Percentiles rank a stretch among this genome's conserved stretches.
These are phyloP conservation scores for Cyprinodon variegatus DNA, from an alignment of 2,113 vertebrate species.

Conservation along the genomic window DNA sequence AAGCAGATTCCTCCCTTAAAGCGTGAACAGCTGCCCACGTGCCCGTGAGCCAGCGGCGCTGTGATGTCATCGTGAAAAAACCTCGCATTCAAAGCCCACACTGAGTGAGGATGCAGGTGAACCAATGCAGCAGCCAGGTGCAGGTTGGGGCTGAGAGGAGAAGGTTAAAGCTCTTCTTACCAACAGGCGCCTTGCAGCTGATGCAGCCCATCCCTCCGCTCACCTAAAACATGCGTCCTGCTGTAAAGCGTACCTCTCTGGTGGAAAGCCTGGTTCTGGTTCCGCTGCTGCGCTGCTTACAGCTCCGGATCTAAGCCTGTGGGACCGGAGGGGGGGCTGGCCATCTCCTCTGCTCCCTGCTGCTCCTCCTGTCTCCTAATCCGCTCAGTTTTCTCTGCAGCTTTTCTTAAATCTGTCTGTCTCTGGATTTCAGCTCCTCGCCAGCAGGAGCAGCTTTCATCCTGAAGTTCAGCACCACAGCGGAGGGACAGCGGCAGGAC, in stretches of 20 bases:
- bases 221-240: no score
- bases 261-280: constrained; percentile 57
- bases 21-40: not conserved
- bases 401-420: not conserved
- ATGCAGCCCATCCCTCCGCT: constrained; percentile 84
- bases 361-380: constrained; percentile 28
- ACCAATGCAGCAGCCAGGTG: not conserved
- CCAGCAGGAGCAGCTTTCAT: constrained; percentile 55
- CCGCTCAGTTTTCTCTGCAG: constrained; percentile 5
- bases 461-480: constrained; percentile 70
- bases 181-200: constrained; percentile 86
- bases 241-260: constrained; percentile 76
- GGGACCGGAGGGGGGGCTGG: constrained; percentile 51
- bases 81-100: constrained; percentile 32
- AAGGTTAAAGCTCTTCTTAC: constrained; percentile 80
- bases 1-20: not conserved
- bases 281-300: constrained; percentile 59
- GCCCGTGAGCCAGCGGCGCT: constrained; percentile 51
- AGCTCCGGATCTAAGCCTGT: constrained; percentile 51
- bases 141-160: constrained; percentile 4
- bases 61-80: constrained; percentile 23
- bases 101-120: constrained; percentile 57
- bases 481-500: constrained; percentile 62
- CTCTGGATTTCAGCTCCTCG: constrained; percentile 39
- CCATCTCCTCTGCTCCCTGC: constrained; percentile 53